Percentiles rank a stretch among this genome's conserved stretches.
Evolutionary conservation across 2,888 invertebrate genomes (phyloP).

Genomic region (Heliconius ismenius): DNA sequence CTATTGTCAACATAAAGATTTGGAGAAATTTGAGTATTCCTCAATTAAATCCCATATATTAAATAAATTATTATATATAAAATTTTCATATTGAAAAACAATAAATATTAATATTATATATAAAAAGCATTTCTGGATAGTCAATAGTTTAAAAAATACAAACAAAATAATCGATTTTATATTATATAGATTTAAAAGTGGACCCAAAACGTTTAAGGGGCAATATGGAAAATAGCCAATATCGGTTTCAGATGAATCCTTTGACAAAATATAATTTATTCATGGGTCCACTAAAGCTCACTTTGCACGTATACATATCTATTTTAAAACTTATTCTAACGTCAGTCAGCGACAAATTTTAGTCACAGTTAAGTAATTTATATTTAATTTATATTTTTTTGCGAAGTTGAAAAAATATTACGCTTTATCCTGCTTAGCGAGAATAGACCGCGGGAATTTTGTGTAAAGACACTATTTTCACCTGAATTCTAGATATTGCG

Average conservation of each 20-base stretch:
- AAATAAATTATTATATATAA: too few relatives aligned
- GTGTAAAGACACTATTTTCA: too few relatives aligned
- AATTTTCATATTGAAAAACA: too few relatives aligned
- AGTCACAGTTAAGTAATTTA: too few relatives aligned
- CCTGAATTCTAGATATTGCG: too few relatives aligned
- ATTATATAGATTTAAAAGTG: not conserved
- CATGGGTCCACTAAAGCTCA: constrained; percentile 29
- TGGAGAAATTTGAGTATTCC: not conserved
- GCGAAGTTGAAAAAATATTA: too few relatives aligned
- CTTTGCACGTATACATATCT: constrained; percentile 14
- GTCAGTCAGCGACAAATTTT: not conserved
- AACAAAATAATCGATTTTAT: not conserved
- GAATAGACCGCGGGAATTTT: too few relatives aligned
- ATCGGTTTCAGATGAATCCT: constrained; percentile 29
- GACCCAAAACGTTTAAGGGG: constrained; percentile 20
- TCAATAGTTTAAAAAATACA: not conserved
- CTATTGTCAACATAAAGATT: constrained; percentile 18
- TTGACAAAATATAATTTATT: constrained; percentile 36
- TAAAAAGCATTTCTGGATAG: too few relatives aligned
- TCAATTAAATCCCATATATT: not conserved
- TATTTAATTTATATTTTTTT: too few relatives aligned
- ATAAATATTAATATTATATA: too few relatives aligned
- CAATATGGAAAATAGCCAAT: constrained; percentile 26
- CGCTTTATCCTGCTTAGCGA: too few relatives aligned
- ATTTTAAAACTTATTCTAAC: not conserved